Conservation (phyloP, 2,888 invertebrate genomes). For the Conomelus anceps region DNA sequence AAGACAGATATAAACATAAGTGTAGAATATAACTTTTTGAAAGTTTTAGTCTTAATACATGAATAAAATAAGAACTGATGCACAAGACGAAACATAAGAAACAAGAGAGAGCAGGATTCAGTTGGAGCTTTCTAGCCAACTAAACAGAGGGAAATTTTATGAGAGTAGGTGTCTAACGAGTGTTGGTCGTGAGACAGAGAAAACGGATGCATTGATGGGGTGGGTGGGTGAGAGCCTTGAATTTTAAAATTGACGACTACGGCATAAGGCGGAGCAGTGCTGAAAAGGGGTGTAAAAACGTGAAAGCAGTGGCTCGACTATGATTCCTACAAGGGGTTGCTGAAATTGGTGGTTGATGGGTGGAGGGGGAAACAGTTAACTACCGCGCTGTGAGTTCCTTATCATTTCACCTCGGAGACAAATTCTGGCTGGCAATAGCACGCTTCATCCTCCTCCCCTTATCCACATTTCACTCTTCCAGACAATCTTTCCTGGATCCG, state of each 20-base stretch:
- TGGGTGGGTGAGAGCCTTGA: background rate
- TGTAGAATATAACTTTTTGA: no score
- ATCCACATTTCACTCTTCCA: slow-evolving; percentile 21
- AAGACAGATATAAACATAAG: no score
- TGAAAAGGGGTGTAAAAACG: slow-evolving; percentile 7
- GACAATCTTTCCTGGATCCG: slow-evolving; percentile 27
- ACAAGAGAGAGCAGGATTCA: background rate
- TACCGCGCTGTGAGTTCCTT: slow-evolving; percentile 6
- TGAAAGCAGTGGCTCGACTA: background rate
- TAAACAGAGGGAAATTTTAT: background rate
- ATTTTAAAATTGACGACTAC: slow-evolving; percentile 6
- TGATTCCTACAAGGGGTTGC: background rate
- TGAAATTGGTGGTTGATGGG: no score
- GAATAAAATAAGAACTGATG: no score
- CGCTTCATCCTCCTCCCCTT: background rate
- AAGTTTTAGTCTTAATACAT: no score
- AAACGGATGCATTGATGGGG: background rate
- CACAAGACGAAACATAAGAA: no score
- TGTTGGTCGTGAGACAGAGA: background rate
- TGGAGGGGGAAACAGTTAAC: background rate
- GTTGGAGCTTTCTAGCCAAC: background rate
- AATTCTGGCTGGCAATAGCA: slow-evolving; percentile 9
- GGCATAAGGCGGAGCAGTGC: slow-evolving; percentile 4
- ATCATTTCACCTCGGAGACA: slow-evolving; percentile 14
- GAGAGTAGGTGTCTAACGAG: background rate